Base-by-base conservation (phyloP, 2,113 vertebrate species). In the Dolichotis patagonum region DNA sequence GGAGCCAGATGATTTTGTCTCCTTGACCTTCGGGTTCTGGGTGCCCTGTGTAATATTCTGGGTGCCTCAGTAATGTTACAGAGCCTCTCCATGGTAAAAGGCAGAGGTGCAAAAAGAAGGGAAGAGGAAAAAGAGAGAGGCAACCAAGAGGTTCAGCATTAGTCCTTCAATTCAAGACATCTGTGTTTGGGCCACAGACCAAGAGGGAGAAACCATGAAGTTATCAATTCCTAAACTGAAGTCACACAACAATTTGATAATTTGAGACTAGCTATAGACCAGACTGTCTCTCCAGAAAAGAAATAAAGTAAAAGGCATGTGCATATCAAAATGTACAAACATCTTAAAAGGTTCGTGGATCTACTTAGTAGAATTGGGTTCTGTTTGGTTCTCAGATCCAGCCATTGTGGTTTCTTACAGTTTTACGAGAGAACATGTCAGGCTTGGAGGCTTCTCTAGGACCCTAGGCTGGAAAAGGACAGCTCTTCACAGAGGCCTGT, bases 291-390 rank as follows among this genome's bases (percentile, higher is more conserved):
- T 32, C 56, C 30, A 22, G 52, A 11, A 22, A 46, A 52, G 28
- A 62, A 26, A 12, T 28, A 46, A 32, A 38, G 16, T 77, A 12
- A n/a, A 71, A 89, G 56, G 77, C 16, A 38, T 54, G 52, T 86
- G 38, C 24, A 75, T 35, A 71, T 54, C 85, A 95, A 89, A 94
- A 82, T 35, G 71, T 20, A 52, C 71, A 87, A 87, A 71, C 60
- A 20, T 71, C 35, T 82, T 63, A 71, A 38, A 91, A 67, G 71
- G 46, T 56, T 85, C 38, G 20, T 1, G 35, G 20, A 20, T 60
- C n/a, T 8, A 35, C 69, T 92, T 83, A 94, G 92, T 65, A 77
- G 73, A 94, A 63, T 65, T 58, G 78, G 81, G 90, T 92, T 56
- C 58, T 63, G 32, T 80, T 77, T 97, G 90, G 22, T 52, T 65